Percentiles rank a stretch among this genome's conserved stretches.
Evolutionary conservation across 1,140 invertebrate genomes (phyloP).

Genomic region (Epicauta chinensis): DNA sequence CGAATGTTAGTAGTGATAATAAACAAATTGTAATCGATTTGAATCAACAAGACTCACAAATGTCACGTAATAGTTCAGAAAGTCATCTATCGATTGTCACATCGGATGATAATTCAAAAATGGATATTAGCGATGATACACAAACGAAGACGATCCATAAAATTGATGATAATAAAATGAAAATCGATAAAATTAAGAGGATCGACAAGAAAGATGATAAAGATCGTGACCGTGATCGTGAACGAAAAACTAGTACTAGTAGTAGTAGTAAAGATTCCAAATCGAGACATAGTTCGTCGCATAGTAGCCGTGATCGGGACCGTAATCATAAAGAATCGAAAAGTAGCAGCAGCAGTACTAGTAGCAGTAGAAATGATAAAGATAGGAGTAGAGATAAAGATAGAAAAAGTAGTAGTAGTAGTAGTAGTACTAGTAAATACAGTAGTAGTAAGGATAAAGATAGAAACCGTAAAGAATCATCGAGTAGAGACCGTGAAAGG

Average conservation of each 20-base stretch:
- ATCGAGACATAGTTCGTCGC: slow-evolving; percentile 27
- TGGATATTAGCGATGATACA: slow-evolving; percentile 35
- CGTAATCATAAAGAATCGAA: slow-evolving; percentile 25
- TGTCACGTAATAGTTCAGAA: slow-evolving; percentile 55
- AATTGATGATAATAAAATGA: slow-evolving; percentile 13
- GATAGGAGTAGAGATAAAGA: slow-evolving; percentile 18
- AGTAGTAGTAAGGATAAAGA: slow-evolving; percentile 36
- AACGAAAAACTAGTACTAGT: slow-evolving; percentile 37
- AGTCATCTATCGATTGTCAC: slow-evolving; percentile 51
- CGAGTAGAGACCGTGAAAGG: slow-evolving; percentile 19
- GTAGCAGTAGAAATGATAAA: slow-evolving; percentile 25
- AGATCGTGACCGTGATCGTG: slow-evolving; percentile 14
- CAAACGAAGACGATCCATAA: slow-evolving; percentile 15
- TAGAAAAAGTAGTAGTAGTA: slow-evolving; percentile 6
- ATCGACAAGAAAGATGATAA: slow-evolving; percentile 11
- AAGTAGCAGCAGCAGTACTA: too few species aligned
- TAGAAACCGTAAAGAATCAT: slow-evolving; percentile 15
- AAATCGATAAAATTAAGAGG: slow-evolving; percentile 14
- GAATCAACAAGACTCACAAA: slow-evolving; percentile 50
- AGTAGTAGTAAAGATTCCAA: slow-evolving; percentile 40
- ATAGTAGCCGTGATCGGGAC: slow-evolving; percentile 34
- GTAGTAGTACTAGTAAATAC: slow-evolving; percentile 28
- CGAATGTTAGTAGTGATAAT: slow-evolving; percentile 26
- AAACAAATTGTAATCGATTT: slow-evolving; percentile 34
- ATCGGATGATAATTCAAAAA: slow-evolving; percentile 41